Evolutionary conservation across 2,113 vertebrate genomes (phyloP).

Genomic region (Hippopotamus amphibius): DNA sequence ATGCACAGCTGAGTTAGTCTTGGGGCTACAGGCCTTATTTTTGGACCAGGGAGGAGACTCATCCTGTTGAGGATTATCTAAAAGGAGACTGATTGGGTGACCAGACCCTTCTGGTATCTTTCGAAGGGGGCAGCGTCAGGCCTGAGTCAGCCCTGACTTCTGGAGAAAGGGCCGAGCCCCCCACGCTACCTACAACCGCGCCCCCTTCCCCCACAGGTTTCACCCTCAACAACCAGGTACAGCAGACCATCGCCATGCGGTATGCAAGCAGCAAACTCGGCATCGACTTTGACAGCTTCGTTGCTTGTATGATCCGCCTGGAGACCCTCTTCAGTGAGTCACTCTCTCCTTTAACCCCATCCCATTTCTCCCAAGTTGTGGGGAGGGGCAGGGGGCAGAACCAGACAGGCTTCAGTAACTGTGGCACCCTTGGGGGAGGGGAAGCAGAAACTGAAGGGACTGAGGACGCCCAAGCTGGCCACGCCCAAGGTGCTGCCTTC

Average conservation of each 20-base stretch:
- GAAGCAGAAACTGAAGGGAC: background rate
- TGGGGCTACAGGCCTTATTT: background rate
- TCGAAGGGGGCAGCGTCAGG: background rate
- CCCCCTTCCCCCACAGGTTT: constrained; percentile 88
- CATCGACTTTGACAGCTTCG: constrained; percentile 92
- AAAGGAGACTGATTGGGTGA: background rate
- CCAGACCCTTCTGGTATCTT: background rate
- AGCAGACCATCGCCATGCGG: constrained; percentile 88
- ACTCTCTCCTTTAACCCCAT: background rate
- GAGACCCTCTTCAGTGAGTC: constrained; percentile 95
- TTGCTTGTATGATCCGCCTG: constrained; percentile 91
- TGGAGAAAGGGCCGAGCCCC: background rate
- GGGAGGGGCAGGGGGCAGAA: background rate
- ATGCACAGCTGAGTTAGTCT: too few species aligned
- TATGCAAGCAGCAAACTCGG: constrained; percentile 87
- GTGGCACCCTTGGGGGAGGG: background rate
- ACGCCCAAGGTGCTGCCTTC: background rate
- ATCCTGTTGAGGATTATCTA: background rate
- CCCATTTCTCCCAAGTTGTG: rapidly evolving
- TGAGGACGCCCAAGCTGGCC: background rate
- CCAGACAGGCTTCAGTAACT: background rate
- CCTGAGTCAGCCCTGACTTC: background rate
- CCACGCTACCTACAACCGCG: background rate
- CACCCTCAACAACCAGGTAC: constrained; percentile 89
- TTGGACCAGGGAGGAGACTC: background rate